Percentiles rank a stretch among this genome's conserved stretches.
These are phyloP conservation scores for Geotrupes spiniger DNA, from an alignment of 2,888 invertebrate species.

Conservation along the genomic window DNA sequence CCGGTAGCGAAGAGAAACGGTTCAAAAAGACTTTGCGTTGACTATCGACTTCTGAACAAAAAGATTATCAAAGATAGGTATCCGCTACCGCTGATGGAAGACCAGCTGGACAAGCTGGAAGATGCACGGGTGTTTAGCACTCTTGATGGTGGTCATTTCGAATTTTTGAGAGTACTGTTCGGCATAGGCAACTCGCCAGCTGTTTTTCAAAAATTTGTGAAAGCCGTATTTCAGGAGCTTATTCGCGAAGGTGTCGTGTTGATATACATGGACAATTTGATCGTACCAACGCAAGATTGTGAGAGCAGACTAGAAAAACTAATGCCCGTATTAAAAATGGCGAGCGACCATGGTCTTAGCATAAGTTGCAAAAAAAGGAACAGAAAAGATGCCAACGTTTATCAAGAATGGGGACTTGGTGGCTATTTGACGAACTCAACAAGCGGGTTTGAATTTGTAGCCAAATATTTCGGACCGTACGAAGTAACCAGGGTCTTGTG, in stretches of 20 bases:
- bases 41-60: constrained; percentile 43
- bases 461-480: constrained; percentile 4
- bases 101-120: constrained; percentile 38
- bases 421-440: constrained; percentile 5
- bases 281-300: neutral
- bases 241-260: constrained; percentile 40
- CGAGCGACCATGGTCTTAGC: neutral
- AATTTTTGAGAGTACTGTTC: constrained; percentile 45
- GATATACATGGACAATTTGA: constrained; percentile 15
- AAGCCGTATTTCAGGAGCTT: too few relatives aligned
- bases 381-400: neutral
- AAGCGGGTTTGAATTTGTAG: constrained; percentile 2
- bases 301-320: neutral
- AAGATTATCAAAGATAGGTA: constrained; percentile 35
- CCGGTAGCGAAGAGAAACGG: constrained; percentile 35
- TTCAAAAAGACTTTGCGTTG: constrained; percentile 38
- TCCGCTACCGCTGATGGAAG: constrained; percentile 43
- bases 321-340: neutral
- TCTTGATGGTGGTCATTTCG: constrained; percentile 42
- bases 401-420: constrained; percentile 8
- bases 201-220: too few relatives aligned
- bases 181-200: constrained; percentile 43
- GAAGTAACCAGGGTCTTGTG: neutral
- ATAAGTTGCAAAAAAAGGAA: neutral
- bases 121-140: constrained; percentile 33